These are phyloP conservation scores for Dasyprocta punctata DNA, from an alignment of 2,113 vertebrate genomes.

Conservation along the genomic window DNA sequence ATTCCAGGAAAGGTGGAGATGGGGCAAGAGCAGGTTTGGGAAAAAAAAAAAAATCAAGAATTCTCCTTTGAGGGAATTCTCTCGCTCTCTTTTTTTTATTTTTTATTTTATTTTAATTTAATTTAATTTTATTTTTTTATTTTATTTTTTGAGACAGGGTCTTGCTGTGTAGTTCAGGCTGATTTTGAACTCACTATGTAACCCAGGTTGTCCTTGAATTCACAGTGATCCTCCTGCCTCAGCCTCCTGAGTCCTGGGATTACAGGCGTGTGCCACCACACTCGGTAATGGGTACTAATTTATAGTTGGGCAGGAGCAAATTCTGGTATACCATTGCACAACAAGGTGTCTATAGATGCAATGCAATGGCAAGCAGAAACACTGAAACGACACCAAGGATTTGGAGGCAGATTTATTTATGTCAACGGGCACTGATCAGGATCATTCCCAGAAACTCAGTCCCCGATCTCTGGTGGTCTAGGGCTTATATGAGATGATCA, in stretches of 20 bases:
- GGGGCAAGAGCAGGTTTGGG: background rate
- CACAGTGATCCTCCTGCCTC: background rate
- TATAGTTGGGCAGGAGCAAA: background rate
- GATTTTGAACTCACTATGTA: background rate
- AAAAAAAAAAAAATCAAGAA: constrained; percentile 28
- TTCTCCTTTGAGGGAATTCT: background rate
- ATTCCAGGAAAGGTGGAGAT: constrained; percentile 1
- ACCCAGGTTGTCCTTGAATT: background rate
- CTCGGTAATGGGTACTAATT: background rate
- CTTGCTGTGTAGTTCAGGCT: background rate
- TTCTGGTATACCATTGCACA: background rate
- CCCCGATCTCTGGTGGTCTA: too few species aligned
- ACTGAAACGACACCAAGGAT: background rate
- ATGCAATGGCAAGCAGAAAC: background rate
- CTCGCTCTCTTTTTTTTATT: too few species aligned
- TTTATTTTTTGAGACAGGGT: too few species aligned
- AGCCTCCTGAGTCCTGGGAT: background rate
- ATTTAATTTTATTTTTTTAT: too few species aligned
- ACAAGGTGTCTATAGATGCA: background rate
- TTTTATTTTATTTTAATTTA: too few species aligned
- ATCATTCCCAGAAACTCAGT: background rate
- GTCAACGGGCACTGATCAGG: background rate
- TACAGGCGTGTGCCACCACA: background rate
- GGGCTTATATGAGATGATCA: too few species aligned
- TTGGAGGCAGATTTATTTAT: background rate